Base-by-base conservation (phyloP, 30 jellyfish, hydroid and myxozoan species). In the Aurelia aurita region DNA sequence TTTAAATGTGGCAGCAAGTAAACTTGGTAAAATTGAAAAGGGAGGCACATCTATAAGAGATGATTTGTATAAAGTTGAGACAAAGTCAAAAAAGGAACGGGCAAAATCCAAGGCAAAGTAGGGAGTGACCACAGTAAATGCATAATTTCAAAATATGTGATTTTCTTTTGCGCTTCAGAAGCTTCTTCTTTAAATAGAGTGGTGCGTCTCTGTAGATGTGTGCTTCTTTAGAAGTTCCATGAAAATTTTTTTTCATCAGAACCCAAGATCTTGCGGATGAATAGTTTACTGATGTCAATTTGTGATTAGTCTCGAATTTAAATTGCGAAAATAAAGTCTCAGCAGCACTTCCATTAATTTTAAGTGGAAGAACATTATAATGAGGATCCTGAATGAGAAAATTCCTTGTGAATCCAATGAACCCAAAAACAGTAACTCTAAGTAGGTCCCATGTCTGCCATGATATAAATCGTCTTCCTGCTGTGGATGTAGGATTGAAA, bases 1-100 rank as follows among this genome's bases (percentile, higher is more conserved):
- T 75, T 75, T 47, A 75, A 75, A 75, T 75, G 74, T 75, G 60
- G 39, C 58, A 18, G 87, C 87, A 18, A 46, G 27, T 58, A 58
- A 75, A 51, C 57, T 19, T 55, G 87, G 87, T 29, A 51, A 54
- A 25, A 23, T 75, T 16, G 74, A 15, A n/a, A 75, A 75, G 57
- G 87, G 87, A 18, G 87, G 87, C n/a, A n/a, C 87, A 18, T 49
- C 81, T 53, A 51, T 75, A 16, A 75, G 87, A 51, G 87, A 75
- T 57, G 31, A 75, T 47, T 47, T 58, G 77, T 75, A 75, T 80
- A 82, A 75, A 18, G 60, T 58, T 10, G 87, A 51, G 78, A 75
- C 43, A 75, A 53, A 75, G 57, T 51, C 76, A 58, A 75, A 75
- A 58, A 8, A 45, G 75, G 81, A 58, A 54, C 49, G 77, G 34